phyloP scores from a whole-genome alignment of 2,797 vertebrate genomes.

The Sitta carolinensis region DNA sequence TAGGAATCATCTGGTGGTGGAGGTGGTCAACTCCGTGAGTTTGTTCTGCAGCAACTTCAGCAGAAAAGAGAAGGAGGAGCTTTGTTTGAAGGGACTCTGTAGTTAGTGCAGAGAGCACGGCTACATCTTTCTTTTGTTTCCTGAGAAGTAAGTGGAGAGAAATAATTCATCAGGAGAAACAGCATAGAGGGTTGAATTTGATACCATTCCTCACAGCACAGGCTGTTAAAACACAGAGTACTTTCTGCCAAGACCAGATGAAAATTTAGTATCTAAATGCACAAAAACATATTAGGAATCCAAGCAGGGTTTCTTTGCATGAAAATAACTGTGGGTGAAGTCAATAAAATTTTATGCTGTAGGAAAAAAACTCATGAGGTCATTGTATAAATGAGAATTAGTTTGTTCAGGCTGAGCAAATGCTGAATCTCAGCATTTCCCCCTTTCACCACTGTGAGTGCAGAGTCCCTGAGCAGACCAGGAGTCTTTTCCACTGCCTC shows the following conservation, averaged over 20 bases:
- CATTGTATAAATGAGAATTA: background rate
- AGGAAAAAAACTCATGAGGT: background rate
- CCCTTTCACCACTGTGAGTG: fast-evolving
- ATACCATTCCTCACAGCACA: background rate
- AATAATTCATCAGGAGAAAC: background rate
- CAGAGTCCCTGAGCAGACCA: background rate
- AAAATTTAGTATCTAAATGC: background rate
- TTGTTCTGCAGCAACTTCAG: background rate
- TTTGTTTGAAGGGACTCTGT: background rate
- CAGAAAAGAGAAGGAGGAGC: background rate
- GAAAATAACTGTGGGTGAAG: background rate
- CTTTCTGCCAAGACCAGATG: background rate
- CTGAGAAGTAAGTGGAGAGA: background rate
- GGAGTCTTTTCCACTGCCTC: background rate
- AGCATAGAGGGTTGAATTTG: background rate
- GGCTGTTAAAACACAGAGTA: background rate
- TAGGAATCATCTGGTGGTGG: background rate
- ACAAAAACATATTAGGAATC: background rate
- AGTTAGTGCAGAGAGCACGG: background rate
- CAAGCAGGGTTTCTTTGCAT: background rate
- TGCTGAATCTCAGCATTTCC: fast-evolving
- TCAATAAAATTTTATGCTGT: background rate
- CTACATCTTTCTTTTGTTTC: background rate
- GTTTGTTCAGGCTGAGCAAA: background rate
- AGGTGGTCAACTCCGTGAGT: fast-evolving